phyloP scores from a whole-genome alignment of 1,140 invertebrate species.

The Drosophila bifasciata region DNA sequence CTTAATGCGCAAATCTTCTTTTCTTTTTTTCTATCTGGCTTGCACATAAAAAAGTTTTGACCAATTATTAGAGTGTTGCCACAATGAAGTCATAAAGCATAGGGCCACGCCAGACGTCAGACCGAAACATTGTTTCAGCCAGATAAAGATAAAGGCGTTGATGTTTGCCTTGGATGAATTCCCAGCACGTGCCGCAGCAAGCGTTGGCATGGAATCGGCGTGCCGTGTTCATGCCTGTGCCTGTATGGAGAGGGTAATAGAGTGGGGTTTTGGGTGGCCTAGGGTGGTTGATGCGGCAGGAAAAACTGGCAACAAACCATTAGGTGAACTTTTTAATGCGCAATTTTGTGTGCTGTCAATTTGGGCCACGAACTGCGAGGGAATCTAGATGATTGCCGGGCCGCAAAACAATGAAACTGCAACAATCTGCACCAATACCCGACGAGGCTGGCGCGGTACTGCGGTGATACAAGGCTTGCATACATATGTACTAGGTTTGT shows the following conservation, averaged over 20 bases:
- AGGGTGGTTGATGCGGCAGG: constrained; percentile 1
- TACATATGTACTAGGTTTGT: too few species aligned
- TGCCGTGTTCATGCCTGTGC: too few species aligned
- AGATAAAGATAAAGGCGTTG: not conserved
- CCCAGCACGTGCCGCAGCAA: constrained; percentile 29
- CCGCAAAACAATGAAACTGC: constrained; percentile 46
- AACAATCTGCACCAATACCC: not conserved
- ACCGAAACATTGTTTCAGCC: constrained; percentile 2
- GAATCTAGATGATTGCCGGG: constrained; percentile 25
- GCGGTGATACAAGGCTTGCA: too few species aligned
- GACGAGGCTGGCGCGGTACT: too few species aligned
- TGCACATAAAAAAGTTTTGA: constrained; percentile 31
- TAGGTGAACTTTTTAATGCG: constrained; percentile 69
- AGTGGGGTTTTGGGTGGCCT: not conserved
- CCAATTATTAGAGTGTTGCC: constrained; percentile 65
- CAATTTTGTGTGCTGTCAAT: constrained; percentile 61
- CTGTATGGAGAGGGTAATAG: not conserved
- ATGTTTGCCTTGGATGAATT: constrained; percentile 36
- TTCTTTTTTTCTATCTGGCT: not conserved
- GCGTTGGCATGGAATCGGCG: not conserved
- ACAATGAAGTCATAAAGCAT: constrained; percentile 46
- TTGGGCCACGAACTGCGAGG: constrained; percentile 39
- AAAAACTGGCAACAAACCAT: constrained; percentile 44
- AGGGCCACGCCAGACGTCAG: not conserved
- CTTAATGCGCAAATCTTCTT: too few species aligned